phyloP scores from a whole-genome alignment of 2,888 invertebrate species.

The Atherix ibis region DNA sequence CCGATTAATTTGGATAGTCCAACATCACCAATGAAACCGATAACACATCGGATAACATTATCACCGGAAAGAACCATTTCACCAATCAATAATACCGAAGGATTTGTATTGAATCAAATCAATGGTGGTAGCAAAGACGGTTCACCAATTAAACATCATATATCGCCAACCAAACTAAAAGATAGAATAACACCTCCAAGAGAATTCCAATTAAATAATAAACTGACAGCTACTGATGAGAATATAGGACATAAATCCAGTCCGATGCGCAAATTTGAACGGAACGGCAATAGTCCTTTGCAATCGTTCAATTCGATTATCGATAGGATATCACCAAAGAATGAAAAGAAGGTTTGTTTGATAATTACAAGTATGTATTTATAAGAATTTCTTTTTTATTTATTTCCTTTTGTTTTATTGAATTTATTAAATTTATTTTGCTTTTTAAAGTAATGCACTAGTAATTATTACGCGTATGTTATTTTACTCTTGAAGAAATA shows the following conservation, averaged over 20 bases:
- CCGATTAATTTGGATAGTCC: slow-evolving; percentile 24
- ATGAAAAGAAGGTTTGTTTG: slow-evolving; percentile 39
- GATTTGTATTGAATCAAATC: slow-evolving; percentile 14
- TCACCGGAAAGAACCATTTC: slow-evolving; percentile 31
- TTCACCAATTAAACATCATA: slow-evolving; percentile 11
- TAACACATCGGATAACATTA: slow-evolving; percentile 25
- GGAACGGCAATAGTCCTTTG: slow-evolving; percentile 35
- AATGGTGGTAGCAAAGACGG: slow-evolving; percentile 15
- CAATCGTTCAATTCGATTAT: slow-evolving; percentile 53
- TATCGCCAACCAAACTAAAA: slow-evolving; percentile 19
- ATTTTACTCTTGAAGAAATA: too few species aligned
- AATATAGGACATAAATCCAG: slow-evolving; percentile 18
- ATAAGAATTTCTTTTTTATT: neutral
- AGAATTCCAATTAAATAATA: slow-evolving; percentile 19
- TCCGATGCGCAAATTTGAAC: slow-evolving; percentile 33
- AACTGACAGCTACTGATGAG: slow-evolving; percentile 29
- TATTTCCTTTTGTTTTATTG: too few species aligned
- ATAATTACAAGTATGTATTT: neutral
- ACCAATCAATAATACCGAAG: slow-evolving; percentile 23
- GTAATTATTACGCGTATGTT: too few species aligned
- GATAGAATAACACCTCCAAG: slow-evolving; percentile 26
- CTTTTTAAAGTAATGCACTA: too few species aligned
- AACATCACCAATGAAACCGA: slow-evolving; percentile 25
- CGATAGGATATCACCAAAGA: slow-evolving; percentile 57
- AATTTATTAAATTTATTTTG: too few species aligned